Base-by-base conservation (phyloP, 2,888 invertebrate genomes). In the Tineola bisselliella region DNA sequence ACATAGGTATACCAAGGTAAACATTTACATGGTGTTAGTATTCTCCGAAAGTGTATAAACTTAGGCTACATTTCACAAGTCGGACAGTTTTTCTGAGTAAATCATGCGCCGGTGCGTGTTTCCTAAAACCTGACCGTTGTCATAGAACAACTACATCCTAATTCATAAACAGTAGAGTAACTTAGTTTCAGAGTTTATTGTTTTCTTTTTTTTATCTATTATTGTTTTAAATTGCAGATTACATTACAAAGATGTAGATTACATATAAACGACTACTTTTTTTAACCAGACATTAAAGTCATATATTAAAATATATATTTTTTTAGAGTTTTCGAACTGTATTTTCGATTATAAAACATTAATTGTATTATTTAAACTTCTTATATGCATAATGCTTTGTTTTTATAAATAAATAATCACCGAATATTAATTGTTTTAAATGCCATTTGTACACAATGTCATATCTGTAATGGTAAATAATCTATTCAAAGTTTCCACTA, bases 71-170 rank as follows among this genome's bases (percentile, higher is more conserved):
- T 65, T 64, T 65, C 59, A 65, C 62, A 57, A 61, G 62, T 59
- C 63, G 48, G 62, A 63, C 63, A 64, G 62, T 64, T 65, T 62
- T 64, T 62, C 63, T 60, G 62, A 64, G 63, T 65, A 65, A 65
- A 64, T 65, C 65, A 63, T 65, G 62, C 62, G 61, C 61, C 59
- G 25, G 54, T 61, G 63, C 62, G 64, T 64, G 62, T 63, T 62
- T 60, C 58, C 31, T 56, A 44, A 18, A 12, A 62, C 63, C 63
- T 63, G 64, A 63, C 63, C 63, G 62, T 33, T 62, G 63, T 61
- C 63, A 58, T 33, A 58, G 58, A 58, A 33, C 33, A 58, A n/a
- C 33, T 31, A 31, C 10, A 33, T 58, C 8, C 33, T 58, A 58
- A 58, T 33, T 13, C 1, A 17, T 48, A 17, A 3, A 17, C 48